Base-by-base conservation (phyloP, 2,888 invertebrate genomes). In the Pimpla rufipes region DNA sequence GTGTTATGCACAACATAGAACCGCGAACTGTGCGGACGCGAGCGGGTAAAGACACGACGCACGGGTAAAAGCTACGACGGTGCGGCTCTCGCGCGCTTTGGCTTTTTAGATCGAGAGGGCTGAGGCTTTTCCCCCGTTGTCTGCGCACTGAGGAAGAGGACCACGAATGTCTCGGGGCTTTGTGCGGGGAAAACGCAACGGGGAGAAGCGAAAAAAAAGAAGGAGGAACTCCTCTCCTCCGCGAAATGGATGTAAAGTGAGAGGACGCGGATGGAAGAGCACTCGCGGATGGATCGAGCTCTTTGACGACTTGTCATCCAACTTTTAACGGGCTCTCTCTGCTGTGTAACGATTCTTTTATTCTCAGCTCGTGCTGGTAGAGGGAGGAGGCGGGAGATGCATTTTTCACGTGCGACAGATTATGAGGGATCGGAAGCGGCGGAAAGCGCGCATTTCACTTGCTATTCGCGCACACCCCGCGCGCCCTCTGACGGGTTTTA, bases 71-170 rank as follows among this genome's bases (percentile, higher is more conserved):
- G 79, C 79, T 29, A 47, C 7, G 57, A 57, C 11, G 59, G 42
- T 37, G 40, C 11, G 5, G 29, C 2, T 29, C 47, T 50, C 57
- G 29, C 57, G n/a, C 59, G 77, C 67, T 81, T 78, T 62, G 45
- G 62, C 78, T 78, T 81, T 82, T 82, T 59, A 29, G 35, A 59
- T 59, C 29, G 29, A n/a, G 71, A 70, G 82, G 74, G 47, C 78
- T 81, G 59, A 10, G 16, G 57, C 50, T 50, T 68, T 37, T 71
- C 16, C 71, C n/a, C 21, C 23, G 57, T 67, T 67, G 29, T 59
- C 40, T 62, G n/a, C 11, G n/a, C 21, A 11, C 11, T 8, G 1
- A 16, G 16, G 29, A 29, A 29, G 29, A 29, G 29, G 5, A 35
- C 50, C 35, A 55, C 57, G 57, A 35, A 59, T 70, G 55, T 57